phyloP scores from a whole-genome alignment of 2,113 vertebrate genomes.

The Hucho hucho region DNA sequence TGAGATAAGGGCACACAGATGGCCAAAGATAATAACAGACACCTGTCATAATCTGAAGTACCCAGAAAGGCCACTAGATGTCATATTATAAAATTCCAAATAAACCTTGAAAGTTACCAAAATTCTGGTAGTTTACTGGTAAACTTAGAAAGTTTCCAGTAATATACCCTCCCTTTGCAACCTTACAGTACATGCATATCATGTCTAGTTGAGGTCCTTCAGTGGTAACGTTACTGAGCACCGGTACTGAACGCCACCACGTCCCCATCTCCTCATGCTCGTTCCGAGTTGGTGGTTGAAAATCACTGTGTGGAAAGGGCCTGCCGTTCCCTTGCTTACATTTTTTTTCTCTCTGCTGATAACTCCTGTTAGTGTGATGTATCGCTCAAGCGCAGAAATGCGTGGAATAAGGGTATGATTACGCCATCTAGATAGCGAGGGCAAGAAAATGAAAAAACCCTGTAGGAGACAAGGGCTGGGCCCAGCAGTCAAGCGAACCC shows the following conservation, averaged over 20 bases:
- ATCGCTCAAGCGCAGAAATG: constrained; percentile 22
- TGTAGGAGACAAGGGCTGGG: neutral
- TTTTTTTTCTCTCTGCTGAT: neutral
- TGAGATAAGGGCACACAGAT: no score
- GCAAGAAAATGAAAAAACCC: neutral
- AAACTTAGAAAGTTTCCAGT: no score
- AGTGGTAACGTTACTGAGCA: no score
- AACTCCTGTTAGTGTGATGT: constrained; percentile 39
- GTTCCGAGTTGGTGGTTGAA: constrained; percentile 16
- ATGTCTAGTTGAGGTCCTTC: no score
- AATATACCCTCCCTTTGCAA: neutral
- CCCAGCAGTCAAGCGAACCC: constrained; percentile 11
- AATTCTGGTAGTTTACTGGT: no score
- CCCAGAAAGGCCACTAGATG: no score
- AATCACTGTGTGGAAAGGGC: neutral
- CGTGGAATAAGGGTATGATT: constrained; percentile 33
- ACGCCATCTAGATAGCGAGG: neutral
- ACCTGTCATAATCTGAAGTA: no score
- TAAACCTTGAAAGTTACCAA: no score
- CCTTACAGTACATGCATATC: no score
- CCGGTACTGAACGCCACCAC: neutral
- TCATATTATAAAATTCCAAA: no score
- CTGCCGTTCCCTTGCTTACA: neutral
- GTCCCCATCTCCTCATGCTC: neutral
- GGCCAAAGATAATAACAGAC: no score